Conservation (phyloP, 1,140 invertebrate species). For the Calliopsis andreniformis region DNA sequence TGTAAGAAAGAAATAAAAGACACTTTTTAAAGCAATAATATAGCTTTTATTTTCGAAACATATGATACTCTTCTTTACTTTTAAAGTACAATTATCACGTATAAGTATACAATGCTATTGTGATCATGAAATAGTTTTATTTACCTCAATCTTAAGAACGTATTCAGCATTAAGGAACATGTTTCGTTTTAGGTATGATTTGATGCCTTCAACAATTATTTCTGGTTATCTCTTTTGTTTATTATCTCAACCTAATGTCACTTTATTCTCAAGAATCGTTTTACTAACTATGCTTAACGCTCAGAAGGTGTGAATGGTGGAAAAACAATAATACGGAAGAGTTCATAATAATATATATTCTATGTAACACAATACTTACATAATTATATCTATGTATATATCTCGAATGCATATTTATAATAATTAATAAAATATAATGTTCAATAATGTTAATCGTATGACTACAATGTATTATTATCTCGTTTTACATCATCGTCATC, state of each 20-base stretch:
- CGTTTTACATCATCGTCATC: constrained; percentile 70
- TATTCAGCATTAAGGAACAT: constrained; percentile 24
- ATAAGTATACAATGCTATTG: constrained; percentile 31
- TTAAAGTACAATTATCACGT: constrained; percentile 41
- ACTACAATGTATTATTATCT: constrained; percentile 77
- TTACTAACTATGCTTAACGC: constrained; percentile 9
- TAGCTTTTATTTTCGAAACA: constrained; percentile 40
- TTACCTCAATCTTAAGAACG: neutral
- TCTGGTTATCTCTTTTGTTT: neutral
- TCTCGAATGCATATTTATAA: constrained; percentile 63
- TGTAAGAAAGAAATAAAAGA: neutral
- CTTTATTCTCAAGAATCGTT: constrained; percentile 6
- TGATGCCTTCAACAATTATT: neutral
- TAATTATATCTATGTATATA: constrained; percentile 72
- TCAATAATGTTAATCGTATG: constrained; percentile 77
- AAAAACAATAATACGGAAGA: constrained; percentile 59
- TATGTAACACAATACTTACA: constrained; percentile 79
- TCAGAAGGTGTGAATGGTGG: constrained; percentile 20
- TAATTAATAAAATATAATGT: constrained; percentile 79
- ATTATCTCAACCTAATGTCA: neutral
- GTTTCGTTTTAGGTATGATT: constrained; percentile 21
- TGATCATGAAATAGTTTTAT: constrained; percentile 27
- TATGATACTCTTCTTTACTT: constrained; percentile 9
- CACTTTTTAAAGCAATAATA: constrained; percentile 13
- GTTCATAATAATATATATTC: constrained; percentile 78